Evolutionary conservation across 2,888 invertebrate species (phyloP), one percentile per base, ranked within the genome.

Genomic region (Ichneumon xanthorius): DNA sequence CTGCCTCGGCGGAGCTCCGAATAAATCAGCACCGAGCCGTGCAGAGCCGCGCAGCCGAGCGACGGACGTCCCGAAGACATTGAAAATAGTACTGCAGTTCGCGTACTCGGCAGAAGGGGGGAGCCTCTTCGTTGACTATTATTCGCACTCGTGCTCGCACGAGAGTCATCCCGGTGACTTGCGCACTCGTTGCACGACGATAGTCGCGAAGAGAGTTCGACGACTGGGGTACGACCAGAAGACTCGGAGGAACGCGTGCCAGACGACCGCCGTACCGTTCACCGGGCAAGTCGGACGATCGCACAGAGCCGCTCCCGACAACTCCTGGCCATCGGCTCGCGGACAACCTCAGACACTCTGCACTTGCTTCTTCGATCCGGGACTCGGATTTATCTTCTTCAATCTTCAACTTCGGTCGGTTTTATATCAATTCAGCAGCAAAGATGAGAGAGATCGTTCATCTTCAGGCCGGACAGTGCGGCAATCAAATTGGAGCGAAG

Each of bases 361-460:
- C 48, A 63, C 6, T 16, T 16, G 16, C 63, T 71, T 53, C 50
- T 9, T 63, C 33, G 45, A 26, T 30, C 30, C 45, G 14, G 9
- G 16, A 37, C 22, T n/a, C 4, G 26, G 19, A 40, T 30, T 11
- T 1, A n/a, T 16, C 19, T 9, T 33, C 26, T 30, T 16, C 1
- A 33, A 22, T 53, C 5, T 40, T 40, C 48, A 6, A 70, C 26
- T 61, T 67, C 19, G 26, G 14, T 16, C 9, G 48, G 16, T 70
- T 65, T 19, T 6, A 61, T 19, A 22, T 45, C 33, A 53, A 45
- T 33, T 30, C 33, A 45, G 50, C 0, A 55, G 0, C 9, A 75
- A 96, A 95, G 95, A 98, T 98, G 98, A 96, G 98, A 95, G 98
- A 98, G 96, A 98, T 98, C 94, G 98, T 98, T 90, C 98, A 98